Evolutionary conservation across 2,888 invertebrate species (phyloP).

Genomic region (Lathronympha strigana): DNA sequence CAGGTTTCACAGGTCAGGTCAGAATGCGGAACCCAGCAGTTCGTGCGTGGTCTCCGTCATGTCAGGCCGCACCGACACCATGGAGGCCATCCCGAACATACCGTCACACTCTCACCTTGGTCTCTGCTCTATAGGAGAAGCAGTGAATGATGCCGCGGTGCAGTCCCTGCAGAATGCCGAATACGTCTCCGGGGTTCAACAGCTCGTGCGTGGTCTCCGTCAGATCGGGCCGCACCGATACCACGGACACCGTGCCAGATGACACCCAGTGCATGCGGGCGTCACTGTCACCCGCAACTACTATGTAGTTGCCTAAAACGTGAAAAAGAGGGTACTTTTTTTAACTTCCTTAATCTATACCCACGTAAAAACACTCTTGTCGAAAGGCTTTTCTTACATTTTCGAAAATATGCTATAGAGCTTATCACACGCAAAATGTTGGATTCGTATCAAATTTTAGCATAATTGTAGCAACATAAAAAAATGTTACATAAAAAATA

Average conservation of each 20-base stretch:
- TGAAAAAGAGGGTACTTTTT: no score
- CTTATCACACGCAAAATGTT: no score
- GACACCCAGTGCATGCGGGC: conserved; percentile 83
- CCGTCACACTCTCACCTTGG: conserved; percentile 66
- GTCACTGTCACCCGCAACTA: conserved; percentile 81
- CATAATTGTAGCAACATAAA: no score
- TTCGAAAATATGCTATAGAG: no score
- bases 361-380: no score
- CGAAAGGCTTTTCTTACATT: no score
- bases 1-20: no score
- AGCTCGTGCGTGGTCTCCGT: conserved; percentile 78
- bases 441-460: no score
- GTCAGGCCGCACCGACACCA: neutral
- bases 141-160: conserved; percentile 75
- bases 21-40: neutral
- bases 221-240: conserved; percentile 71
- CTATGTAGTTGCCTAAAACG: conserved; percentile 77
- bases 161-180: conserved; percentile 81
- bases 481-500: no score
- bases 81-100: no score
- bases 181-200: conserved; percentile 74
- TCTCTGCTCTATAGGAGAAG: conserved; percentile 81
- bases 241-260: conserved; percentile 74
- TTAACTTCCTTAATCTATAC: neutral
- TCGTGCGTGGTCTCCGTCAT: neutral